Base-by-base conservation (phyloP, 2,888 invertebrate species). In the Hyppa rectilinea region DNA sequence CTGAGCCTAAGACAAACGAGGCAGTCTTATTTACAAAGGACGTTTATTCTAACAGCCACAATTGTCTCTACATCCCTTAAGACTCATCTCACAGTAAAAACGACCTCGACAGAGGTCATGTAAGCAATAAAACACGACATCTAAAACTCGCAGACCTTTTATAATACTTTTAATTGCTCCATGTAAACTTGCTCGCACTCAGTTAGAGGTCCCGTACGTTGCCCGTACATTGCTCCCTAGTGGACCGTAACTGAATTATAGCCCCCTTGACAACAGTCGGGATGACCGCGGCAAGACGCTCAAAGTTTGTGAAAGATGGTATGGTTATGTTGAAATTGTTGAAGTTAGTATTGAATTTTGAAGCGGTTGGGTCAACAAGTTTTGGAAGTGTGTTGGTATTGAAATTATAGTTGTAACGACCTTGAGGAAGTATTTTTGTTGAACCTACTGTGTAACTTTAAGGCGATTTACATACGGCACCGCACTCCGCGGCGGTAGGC, bases 271-370 rank as follows among this genome's bases (percentile, higher is more conserved):
- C 86, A 78, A 59, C 69, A 72, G 63, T 74, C 47, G 62, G 77
- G 76, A 80, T 83, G 88, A 84, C 87, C 86, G 80, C 80, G 78
- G 75, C 77, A 85, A 85, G 85, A 84, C 70, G 83, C 73, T 68
- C 64, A 64, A 87, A 87, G 82, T 85, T 87, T 53, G 34, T 61
- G 49, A 67, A 76, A 75, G 65, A 68, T 43, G 55, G 59, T 77
- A 76, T 71, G 58, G 56, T 74, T 58, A 69, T 61, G 80, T 53
- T 23, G 60, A 71, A 58, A 55, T 71, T 62, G 65, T 61, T 61
- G 53, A 40, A 64, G 78, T 77, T 73, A 7, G 60, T 73, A 81
- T 77, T 64, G 60, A 77, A 77, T 80, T 80, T 77, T 77, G 69
- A 60, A 60, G 36, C 20, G 49, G 60, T 79, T 52, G 9, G 47